Evolutionary conservation across 2,888 invertebrate species (phyloP).

Genomic region (Nymphalis urticae): DNA sequence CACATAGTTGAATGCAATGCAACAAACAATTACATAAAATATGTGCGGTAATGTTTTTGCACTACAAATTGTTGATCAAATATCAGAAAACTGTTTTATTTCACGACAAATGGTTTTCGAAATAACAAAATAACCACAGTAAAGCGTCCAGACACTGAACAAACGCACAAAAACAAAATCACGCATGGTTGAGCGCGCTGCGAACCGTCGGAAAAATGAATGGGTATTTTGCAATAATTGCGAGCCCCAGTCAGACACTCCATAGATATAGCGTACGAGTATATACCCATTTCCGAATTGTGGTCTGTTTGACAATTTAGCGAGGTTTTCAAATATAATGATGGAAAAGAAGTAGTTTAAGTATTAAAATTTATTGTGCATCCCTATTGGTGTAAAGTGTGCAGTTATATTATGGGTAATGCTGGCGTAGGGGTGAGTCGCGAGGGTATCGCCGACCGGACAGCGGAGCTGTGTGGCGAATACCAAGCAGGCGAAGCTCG

Average conservation of each 20-base stretch:
- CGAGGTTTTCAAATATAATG: not conserved
- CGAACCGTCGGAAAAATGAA: conserved; percentile 70
- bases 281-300: conserved; percentile 33
- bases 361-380: not conserved
- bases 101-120: conserved; percentile 64
- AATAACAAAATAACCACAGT: conserved; percentile 70
- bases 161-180: conserved; percentile 76
- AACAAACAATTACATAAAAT: conserved; percentile 45
- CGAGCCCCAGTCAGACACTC: conserved; percentile 51
- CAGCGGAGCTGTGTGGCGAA: conserved; percentile 54
- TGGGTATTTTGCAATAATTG: conserved; percentile 74
- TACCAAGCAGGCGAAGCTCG: conserved; percentile 61
- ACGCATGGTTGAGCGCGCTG: conserved; percentile 70
- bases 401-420: conserved; percentile 35
- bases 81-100: conserved; percentile 62
- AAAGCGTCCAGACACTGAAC: conserved; percentile 69
- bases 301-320: conserved; percentile 12
- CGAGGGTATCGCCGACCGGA: conserved; percentile 54
- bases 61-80: conserved; percentile 53
- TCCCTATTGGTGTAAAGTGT: conserved; percentile 26
- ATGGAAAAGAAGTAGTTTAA: conserved; percentile 3
- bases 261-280: conserved; percentile 36
- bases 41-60: conserved; percentile 42
- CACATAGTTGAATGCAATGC: conserved; percentile 33
- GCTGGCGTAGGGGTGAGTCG: conserved; percentile 47